These are phyloP conservation scores for Diplolepis rosae DNA, from an alignment of 2,888 invertebrate genomes.

Conservation along the genomic window DNA sequence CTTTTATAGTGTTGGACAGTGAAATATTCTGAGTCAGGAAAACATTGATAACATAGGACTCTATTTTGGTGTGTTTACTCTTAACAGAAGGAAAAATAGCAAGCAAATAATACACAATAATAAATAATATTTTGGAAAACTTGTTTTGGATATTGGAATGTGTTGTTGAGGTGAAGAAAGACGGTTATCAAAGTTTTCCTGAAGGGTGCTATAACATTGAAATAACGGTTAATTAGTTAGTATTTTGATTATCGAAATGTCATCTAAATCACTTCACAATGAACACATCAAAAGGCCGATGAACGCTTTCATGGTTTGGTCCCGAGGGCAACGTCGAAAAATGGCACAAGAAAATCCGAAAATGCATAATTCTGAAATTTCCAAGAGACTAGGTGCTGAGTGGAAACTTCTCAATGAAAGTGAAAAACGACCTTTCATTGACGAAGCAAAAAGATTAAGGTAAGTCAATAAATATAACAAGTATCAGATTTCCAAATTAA, in stretches of 20 bases:
- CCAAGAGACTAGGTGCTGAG: conserved; percentile 89
- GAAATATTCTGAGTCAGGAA: background rate
- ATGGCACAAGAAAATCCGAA: conserved; percentile 96
- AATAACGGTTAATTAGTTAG: background rate
- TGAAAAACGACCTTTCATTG: conserved; percentile 92
- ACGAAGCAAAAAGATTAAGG: conserved; percentile 92
- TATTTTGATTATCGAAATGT: conserved; percentile 55
- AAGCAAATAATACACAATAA: background rate
- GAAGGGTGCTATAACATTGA: background rate
- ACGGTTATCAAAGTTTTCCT: background rate
- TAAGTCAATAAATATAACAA: conserved; percentile 72
- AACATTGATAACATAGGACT: background rate
- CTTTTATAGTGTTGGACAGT: background rate
- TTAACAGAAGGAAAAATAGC: background rate
- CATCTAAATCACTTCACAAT: conserved; percentile 73
- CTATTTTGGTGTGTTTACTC: background rate
- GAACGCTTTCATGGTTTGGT: conserved; percentile 98
- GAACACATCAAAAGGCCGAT: conserved; percentile 95
- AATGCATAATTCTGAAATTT: conserved; percentile 95
- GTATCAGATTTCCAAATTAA: too few relatives aligned
- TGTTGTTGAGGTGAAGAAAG: conserved; percentile 2
- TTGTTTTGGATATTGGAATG: background rate
- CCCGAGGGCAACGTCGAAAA: conserved; percentile 89
- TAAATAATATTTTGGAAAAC: background rate
- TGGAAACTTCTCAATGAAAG: conserved; percentile 91